Conservation (phyloP, 2,888 invertebrate genomes). For the Cantharis nigra region DNA sequence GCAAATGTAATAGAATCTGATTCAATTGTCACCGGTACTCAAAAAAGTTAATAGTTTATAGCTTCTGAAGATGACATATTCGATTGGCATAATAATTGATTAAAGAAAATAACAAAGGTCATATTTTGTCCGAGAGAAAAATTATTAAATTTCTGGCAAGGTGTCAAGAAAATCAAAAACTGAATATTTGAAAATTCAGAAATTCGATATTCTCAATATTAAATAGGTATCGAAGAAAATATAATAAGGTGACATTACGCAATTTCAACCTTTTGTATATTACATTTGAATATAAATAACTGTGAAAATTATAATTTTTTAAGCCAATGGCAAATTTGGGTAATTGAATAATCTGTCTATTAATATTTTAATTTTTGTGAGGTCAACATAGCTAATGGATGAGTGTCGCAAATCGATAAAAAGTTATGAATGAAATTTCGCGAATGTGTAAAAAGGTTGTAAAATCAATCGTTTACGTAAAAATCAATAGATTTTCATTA, state of each 20-base stretch:
- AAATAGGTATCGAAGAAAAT: not conserved
- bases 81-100: not conserved
- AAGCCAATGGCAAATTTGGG: not conserved
- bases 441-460: not conserved
- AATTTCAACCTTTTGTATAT: not conserved
- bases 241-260: not conserved
- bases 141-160: not conserved
- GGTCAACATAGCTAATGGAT: not conserved
- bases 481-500: not conserved
- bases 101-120: not conserved
- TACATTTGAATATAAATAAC: not conserved
- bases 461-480: not conserved
- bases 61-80: not conserved
- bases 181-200: not conserved
- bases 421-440: not conserved
- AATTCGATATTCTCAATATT: not conserved
- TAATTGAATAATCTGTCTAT: not conserved
- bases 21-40: not conserved
- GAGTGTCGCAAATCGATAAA: not conserved
- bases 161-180: not conserved
- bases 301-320: no score
- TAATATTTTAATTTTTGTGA: not conserved
- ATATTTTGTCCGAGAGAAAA: not conserved
- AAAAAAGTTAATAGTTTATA: not conserved
- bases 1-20: not conserved